Evolutionary conservation across 2,888 invertebrate species (phyloP), one percentile per base, ranked within the genome.

Genomic region (Drosophila trichaetosa): DNA sequence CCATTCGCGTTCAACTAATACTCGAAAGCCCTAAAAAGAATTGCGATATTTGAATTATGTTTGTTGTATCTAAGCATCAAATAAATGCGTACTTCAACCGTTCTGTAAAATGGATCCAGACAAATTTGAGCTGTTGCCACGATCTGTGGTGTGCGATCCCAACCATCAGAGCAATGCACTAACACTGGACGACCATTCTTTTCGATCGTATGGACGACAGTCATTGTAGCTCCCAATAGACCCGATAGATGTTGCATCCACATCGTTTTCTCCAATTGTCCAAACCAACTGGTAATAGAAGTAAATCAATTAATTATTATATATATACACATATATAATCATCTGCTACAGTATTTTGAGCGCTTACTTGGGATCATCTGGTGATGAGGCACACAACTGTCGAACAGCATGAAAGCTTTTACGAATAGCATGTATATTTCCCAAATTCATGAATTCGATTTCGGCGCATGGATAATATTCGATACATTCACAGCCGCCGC

Each of bases 71-170:
- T 56, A 18, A 27, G n/a, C 13, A 27, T 18, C 1, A 10, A 16
- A 31, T 16, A 8, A 8, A 0, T 40, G 36, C 68, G 7, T 91
- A 96, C 98, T 94, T 98, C 96, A 61, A 98, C 95, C 16, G 99
- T 99, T 83, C 99, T 94, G 93, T 99, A 99, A 94, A 96, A 96
- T 0, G 99, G 98, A 94, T 99, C 99, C 46, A 99, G 94, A 90
- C 99, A 94, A 49, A 99, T 94, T 93, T 99, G 97, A 18, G 98
- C 98, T 60, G 99, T 94, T 48, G 99, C 97, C 21, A 98, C 97
- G 80, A 99, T 97, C 94, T 99, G 99, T 53, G 99, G 98, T 66
- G 99, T 99, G 81, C 99, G 95, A 94, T 99, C 99, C 99, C 99
- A 99, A 54, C 99, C 99, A 94, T 99, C 99, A 4, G 98, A 98